Percentiles rank a stretch among this genome's conserved stretches.
Conservation (phyloP, 2,888 invertebrate genomes). For the Nomada goodeniana region DNA sequence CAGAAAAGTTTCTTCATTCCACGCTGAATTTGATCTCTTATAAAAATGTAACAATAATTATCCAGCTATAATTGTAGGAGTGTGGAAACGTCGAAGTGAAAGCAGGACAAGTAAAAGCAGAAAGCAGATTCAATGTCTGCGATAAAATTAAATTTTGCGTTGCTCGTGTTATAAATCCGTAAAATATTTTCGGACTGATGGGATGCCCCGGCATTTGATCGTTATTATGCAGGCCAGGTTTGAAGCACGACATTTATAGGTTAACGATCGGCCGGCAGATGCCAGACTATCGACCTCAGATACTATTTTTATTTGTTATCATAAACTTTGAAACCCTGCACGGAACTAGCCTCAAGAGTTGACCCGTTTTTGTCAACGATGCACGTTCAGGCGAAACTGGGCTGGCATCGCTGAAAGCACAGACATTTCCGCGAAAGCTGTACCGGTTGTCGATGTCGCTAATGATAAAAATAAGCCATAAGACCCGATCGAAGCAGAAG, state of each 20-base stretch:
- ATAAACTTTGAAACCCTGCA: constrained; percentile 49
- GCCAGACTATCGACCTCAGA: constrained; percentile 41
- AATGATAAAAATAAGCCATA: constrained; percentile 22
- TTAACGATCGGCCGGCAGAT: constrained; percentile 69
- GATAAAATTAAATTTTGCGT: not conserved
- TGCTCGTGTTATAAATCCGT: not conserved
- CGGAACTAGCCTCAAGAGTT: constrained; percentile 17
- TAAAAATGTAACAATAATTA: too few relatives aligned
- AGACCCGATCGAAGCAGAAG: not conserved
- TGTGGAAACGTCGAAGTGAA: not conserved
- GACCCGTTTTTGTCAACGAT: constrained; percentile 33
- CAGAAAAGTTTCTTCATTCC: not conserved
- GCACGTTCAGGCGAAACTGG: constrained; percentile 12
- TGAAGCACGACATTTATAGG: constrained; percentile 69
- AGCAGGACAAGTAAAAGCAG: not conserved
- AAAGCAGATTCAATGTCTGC: not conserved
- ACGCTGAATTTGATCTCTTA: not conserved
- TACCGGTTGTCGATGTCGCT: not conserved
- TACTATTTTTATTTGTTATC: constrained; percentile 53
- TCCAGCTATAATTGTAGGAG: too few relatives aligned
- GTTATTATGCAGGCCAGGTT: constrained; percentile 37
- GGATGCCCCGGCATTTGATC: constrained; percentile 21
- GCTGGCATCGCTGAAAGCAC: constrained; percentile 17
- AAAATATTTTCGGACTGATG: constrained; percentile 38
- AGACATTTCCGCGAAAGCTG: constrained; percentile 31